These are phyloP conservation scores for Acanthurus lineatus DNA, from an alignment of 2,797 vertebrate genomes.

Conservation along the genomic window DNA sequence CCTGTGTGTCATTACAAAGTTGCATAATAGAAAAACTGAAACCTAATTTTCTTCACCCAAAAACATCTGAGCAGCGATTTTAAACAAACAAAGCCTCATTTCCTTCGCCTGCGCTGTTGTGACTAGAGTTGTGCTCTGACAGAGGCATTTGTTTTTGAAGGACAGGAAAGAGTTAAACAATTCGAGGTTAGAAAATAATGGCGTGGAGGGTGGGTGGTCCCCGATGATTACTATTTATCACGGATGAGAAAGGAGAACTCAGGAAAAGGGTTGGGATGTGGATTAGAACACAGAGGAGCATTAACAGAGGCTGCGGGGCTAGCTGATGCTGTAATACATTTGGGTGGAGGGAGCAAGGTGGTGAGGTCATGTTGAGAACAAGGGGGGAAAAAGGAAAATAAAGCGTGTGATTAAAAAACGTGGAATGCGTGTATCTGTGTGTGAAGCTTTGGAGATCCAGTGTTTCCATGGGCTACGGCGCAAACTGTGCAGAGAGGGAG, in stretches of 20 bases:
- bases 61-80: constrained; percentile 34
- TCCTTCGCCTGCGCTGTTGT: constrained; percentile 56
- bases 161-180: constrained; percentile 85
- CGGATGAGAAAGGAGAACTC: constrained; percentile 66
- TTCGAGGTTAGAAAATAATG: constrained; percentile 71
- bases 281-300: constrained; percentile 54
- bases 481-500: constrained; percentile 42
- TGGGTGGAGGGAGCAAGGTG: constrained; percentile 76
- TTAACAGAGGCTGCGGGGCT: constrained; percentile 8
- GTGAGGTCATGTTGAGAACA: constrained; percentile 77
- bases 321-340: constrained; percentile 53
- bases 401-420: constrained; percentile 67
- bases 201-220: constrained; percentile 68
- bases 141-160: constrained; percentile 68
- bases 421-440: constrained; percentile 67
- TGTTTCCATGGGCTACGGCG: constrained; percentile 60
- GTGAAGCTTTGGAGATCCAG: constrained; percentile 40
- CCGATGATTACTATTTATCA: constrained; percentile 76
- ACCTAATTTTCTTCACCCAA: constrained; percentile 41
- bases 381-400: constrained; percentile 51
- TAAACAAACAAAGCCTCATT: constrained; percentile 49
- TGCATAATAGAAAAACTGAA: constrained; percentile 12
- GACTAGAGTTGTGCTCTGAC: constrained; percentile 29
- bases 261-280: constrained; percentile 75
- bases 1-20: constrained; percentile 2